Base-by-base conservation (phyloP, 2,888 invertebrate genomes). In the Apomyelois bistriatella region DNA sequence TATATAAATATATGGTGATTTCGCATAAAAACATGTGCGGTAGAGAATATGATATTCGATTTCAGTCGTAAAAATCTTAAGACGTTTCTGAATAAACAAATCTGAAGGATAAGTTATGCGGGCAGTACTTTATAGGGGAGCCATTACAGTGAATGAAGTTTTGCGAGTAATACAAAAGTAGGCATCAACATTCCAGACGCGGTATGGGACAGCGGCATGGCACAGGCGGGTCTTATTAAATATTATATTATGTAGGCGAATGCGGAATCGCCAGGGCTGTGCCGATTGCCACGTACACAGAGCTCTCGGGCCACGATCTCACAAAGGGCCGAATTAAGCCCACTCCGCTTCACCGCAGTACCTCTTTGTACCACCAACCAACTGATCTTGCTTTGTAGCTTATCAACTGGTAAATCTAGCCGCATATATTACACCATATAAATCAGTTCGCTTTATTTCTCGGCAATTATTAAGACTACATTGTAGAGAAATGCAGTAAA, bases 261-360 rank as follows among this genome's bases (percentile, higher is more conserved):
- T 56, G 55, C 46, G 53, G 55, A 54, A 61, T 58, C 22, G 28
- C 53, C 64, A 59, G 62, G 66, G 59, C 67, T 63, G 65, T 70
- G 70, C 68, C 67, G 63, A 74, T 73, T 74, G 65, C 60, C 60
- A 58, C 62, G 64, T 60, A 65, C 53, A 63, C 56, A 61, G 49
- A 54, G 43, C 50, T 50, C 53, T 54, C 58, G 53, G 56, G 61
- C 59, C 62, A 69, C 62, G 57, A 60, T 48, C 65, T 63, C 70
- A 79, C 76, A 83, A 81, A 81, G 79, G 74, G 60, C 72, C 64
- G 74, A 78, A 80, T 82, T 77, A 78, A 71, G 70, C 64, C 65
- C 66, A 73, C 72, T 74, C 66, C 64, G 67, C 65, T 61, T 70
- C 65, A 59, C 62, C 60, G 54, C 59, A 66, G 63, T 59, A 63